Conservation (phyloP, 2,113 vertebrate species). For the Corythornis cristatus region DNA sequence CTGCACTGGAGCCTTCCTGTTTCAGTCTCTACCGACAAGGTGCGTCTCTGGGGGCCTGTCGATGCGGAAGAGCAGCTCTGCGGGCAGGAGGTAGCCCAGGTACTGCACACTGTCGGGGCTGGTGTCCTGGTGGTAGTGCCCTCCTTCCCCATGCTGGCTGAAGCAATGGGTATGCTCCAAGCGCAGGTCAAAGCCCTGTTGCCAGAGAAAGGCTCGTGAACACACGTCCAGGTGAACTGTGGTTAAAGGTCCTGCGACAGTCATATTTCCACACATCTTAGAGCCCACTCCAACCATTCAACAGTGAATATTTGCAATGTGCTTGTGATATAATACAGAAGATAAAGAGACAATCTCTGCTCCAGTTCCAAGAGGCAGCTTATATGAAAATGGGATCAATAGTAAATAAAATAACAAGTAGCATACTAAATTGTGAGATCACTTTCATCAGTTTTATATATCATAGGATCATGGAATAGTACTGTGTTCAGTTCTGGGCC, state of each 20-base stretch:
- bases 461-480: background rate
- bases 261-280: rapidly evolving
- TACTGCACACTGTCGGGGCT: constrained; percentile 91
- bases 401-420: background rate
- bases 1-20: rapidly evolving
- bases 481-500: no score
- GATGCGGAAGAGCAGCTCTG: constrained; percentile 90
- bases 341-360: background rate
- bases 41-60: constrained; percentile 88
- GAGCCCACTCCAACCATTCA: background rate
- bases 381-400: background rate
- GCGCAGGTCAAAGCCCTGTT: constrained; percentile 91
- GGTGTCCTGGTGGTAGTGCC: constrained; percentile 94
- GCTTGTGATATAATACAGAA: background rate
- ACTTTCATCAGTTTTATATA: background rate
- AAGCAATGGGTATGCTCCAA: constrained; percentile 95
- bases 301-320: background rate
- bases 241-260: rapidly evolving
- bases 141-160: constrained; percentile 93
- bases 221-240: rapidly evolving
- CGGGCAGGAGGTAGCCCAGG: constrained; percentile 89
- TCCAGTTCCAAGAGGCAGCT: background rate
- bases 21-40: constrained; percentile 81
- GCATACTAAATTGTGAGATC: background rate
- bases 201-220: background rate